phyloP scores from a whole-genome alignment of 2,888 invertebrate species.

The Pandemis corylana region DNA sequence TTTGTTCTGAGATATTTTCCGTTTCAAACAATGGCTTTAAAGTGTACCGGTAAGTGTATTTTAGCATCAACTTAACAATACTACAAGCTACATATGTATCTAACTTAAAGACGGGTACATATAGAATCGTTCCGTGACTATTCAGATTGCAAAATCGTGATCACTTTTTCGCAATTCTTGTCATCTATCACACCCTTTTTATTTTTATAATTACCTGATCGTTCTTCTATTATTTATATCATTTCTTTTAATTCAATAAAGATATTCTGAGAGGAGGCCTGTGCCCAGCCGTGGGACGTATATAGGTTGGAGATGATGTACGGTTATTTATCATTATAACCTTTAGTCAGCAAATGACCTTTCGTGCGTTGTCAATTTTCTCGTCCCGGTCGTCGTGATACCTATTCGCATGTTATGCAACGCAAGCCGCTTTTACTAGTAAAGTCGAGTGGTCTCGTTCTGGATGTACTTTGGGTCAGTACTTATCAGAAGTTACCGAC shows the following conservation, averaged over 20 bases:
- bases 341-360: constrained; percentile 21
- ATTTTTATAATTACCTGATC: neutral
- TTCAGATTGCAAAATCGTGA: no score
- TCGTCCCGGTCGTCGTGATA: constrained; percentile 43
- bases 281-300: no score
- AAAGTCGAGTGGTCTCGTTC: constrained; percentile 8
- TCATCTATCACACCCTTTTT: no score
- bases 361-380: constrained; percentile 16
- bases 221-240: neutral
- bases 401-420: constrained; percentile 48
- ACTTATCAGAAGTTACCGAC: constrained; percentile 14
- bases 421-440: constrained; percentile 31
- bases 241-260: neutral
- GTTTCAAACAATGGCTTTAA: constrained; percentile 19
- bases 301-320: no score
- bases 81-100: neutral
- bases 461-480: neutral
- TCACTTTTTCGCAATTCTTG: no score
- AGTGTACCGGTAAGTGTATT: neutral
- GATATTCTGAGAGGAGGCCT: neutral
- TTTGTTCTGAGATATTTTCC: neutral
- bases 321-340: neutral
- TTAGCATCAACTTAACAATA: neutral
- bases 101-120: no score
- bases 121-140: no score